Evolutionary conservation across 2,797 vertebrate genomes (phyloP).

Genomic region (Anolis apletophallus): DNA sequence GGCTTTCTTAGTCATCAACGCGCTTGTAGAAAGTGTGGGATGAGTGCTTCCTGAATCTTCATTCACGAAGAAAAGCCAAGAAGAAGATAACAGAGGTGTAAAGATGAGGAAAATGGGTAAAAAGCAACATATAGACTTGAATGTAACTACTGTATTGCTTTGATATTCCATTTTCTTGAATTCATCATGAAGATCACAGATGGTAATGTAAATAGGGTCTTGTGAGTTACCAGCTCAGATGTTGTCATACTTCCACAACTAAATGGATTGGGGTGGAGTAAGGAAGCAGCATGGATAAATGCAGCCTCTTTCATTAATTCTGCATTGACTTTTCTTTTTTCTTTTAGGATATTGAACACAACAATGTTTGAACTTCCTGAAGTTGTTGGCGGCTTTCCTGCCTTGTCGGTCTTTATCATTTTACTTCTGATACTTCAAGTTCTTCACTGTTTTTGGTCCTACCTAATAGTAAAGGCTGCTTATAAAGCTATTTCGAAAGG

Average conservation of each 20-base stretch:
- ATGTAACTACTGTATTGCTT: not conserved
- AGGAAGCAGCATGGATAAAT: not conserved
- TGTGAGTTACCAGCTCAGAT: not conserved
- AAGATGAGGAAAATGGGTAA: not conserved
- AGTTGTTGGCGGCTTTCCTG: slow-evolving; percentile 93
- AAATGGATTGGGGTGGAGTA: not conserved
- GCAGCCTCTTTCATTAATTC: not conserved
- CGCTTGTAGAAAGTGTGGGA: too few species aligned
- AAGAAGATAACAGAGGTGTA: too few species aligned
- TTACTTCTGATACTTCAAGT: slow-evolving; percentile 91
- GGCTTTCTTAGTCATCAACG: too few species aligned
- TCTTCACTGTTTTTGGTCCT: slow-evolving; percentile 95
- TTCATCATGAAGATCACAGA: not conserved
- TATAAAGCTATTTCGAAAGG: slow-evolving; percentile 95
- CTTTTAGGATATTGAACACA: slow-evolving; percentile 92
- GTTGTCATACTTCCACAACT: not conserved
- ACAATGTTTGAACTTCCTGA: slow-evolving; percentile 96
- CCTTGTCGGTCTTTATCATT: slow-evolving; percentile 94
- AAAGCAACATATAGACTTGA: not conserved
- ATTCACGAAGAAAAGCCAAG: too few species aligned
- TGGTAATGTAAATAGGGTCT: not conserved
- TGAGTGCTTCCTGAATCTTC: too few species aligned
- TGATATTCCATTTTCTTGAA: not conserved
- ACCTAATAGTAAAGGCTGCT: slow-evolving; percentile 92
- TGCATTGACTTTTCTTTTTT: slow-evolving; percentile 37